Evolutionary conservation across 2,888 invertebrate genomes (phyloP).

Genomic region (Eulithis testata): DNA sequence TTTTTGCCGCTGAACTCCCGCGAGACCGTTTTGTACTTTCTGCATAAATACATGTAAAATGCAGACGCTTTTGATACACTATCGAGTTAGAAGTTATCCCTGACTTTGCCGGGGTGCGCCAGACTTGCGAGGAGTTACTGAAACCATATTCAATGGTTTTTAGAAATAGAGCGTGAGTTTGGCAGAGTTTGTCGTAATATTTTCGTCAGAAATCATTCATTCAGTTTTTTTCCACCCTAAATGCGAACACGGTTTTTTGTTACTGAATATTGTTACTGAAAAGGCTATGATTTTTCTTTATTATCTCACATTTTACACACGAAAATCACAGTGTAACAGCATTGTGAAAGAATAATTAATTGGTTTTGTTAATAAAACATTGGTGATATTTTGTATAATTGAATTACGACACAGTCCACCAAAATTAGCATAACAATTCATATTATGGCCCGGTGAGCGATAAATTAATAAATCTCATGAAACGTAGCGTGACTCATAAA

Average conservation of each 20-base stretch:
- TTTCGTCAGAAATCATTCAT: background rate
- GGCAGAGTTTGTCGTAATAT: background rate
- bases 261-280: too few species aligned
- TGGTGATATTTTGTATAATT: constrained; percentile 30
- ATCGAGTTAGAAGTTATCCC: constrained; percentile 57
- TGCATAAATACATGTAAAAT: constrained; percentile 63
- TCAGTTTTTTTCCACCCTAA: too few species aligned
- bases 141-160: constrained; percentile 25
- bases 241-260: too few species aligned
- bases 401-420: constrained; percentile 41
- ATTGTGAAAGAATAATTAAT: too few species aligned
- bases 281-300: too few species aligned
- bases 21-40: constrained; percentile 69
- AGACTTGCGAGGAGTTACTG: constrained; percentile 29
- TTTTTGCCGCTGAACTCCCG: constrained; percentile 61
- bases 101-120: constrained; percentile 40
- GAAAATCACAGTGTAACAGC: too few species aligned
- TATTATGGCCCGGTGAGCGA: constrained; percentile 56
- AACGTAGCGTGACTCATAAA: constrained; percentile 59
- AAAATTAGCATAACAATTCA: constrained; percentile 51
- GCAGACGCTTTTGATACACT: constrained; percentile 64
- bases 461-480: constrained; percentile 70
- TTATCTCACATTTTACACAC: too few species aligned
- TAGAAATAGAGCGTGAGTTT: constrained; percentile 10
- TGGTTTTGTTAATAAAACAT: background rate